These are phyloP conservation scores for Perccottus glenii DNA, from an alignment of 2,113 vertebrate species.

Conservation along the genomic window DNA sequence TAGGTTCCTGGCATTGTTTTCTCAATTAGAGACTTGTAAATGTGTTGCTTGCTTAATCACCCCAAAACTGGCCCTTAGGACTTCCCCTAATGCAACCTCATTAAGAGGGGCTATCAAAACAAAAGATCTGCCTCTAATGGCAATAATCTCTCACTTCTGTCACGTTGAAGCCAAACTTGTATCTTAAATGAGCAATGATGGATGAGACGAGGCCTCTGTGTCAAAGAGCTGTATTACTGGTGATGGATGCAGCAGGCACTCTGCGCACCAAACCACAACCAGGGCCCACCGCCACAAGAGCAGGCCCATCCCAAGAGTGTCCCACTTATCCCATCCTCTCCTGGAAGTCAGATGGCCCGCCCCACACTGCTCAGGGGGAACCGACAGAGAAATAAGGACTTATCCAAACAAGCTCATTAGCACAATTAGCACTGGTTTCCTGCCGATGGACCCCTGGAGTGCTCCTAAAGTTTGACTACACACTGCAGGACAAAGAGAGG, in stretches of 20 bases:
- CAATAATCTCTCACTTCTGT: slow-evolving; percentile 75
- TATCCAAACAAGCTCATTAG: slow-evolving; percentile 77
- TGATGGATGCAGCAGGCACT: slow-evolving; percentile 58
- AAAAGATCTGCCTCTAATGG: slow-evolving; percentile 79
- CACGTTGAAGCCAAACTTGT: slow-evolving; percentile 68
- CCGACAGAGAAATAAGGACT: slow-evolving; percentile 34
- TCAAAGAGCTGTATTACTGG: slow-evolving; percentile 64
- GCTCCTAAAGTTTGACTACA: slow-evolving; percentile 50
- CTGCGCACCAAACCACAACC: slow-evolving; percentile 37
- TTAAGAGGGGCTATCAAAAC: slow-evolving; percentile 80
- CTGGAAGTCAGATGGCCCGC: slow-evolving; percentile 47
- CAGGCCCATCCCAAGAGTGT: slow-evolving; percentile 43
- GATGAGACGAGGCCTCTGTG: slow-evolving; percentile 57
- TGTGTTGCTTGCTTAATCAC: slow-evolving; percentile 83
- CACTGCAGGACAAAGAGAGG: not conserved
- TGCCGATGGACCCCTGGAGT: slow-evolving; percentile 60
- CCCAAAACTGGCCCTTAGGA: slow-evolving; percentile 77
- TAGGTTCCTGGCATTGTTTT: slow-evolving; percentile 73
- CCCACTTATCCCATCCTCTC: slow-evolving; percentile 49
- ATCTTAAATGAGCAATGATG: slow-evolving; percentile 77
- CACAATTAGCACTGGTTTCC: slow-evolving; percentile 74
- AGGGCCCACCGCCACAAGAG: slow-evolving; percentile 20
- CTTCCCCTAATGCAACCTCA: slow-evolving; percentile 76
- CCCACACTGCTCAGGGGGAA: slow-evolving; percentile 18
- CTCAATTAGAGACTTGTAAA: slow-evolving; percentile 83